Evolutionary conservation across 2,888 invertebrate species (phyloP).

Genomic region (Metallyticus violacea): DNA sequence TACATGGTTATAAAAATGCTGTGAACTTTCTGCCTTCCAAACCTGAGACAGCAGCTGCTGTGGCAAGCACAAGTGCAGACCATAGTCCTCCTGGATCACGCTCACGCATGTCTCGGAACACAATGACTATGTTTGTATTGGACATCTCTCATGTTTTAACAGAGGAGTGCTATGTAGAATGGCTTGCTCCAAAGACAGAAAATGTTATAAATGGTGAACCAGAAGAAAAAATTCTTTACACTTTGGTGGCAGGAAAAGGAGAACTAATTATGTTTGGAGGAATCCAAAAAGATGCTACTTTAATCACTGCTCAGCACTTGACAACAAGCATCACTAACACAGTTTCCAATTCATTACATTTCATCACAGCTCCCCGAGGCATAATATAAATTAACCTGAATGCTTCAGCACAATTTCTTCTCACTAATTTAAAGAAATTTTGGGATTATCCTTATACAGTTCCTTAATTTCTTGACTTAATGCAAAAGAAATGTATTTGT

Average conservation of each 20-base stretch:
- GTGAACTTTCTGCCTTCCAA: not conserved
- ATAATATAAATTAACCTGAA: constrained; percentile 32
- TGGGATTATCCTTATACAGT: not conserved
- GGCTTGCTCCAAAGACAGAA: constrained; percentile 68
- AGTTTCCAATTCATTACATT: constrained; percentile 75
- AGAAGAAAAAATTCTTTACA: constrained; percentile 86
- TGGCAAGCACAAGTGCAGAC: not conserved
- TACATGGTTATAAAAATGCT: constrained; percentile 22
- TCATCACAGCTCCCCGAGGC: constrained; percentile 62
- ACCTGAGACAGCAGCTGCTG: not conserved
- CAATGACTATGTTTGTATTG: constrained; percentile 79
- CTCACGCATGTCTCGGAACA: constrained; percentile 50
- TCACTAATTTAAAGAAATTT: not conserved
- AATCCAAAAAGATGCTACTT: constrained; percentile 73
- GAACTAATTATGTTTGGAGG: constrained; percentile 97
- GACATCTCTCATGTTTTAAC: constrained; percentile 73
- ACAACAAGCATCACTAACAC: constrained; percentile 57
- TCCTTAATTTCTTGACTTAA: too few relatives aligned
- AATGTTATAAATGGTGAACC: constrained; percentile 63
- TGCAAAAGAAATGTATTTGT: not conserved
- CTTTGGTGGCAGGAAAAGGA: constrained; percentile 83
- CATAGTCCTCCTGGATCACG: not conserved
- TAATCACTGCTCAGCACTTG: constrained; percentile 32
- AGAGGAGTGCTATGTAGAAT: constrained; percentile 62
- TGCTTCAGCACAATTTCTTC: not conserved